Base-by-base conservation (phyloP, 2,113 vertebrate genomes). In the Erinaceus europaeus region DNA sequence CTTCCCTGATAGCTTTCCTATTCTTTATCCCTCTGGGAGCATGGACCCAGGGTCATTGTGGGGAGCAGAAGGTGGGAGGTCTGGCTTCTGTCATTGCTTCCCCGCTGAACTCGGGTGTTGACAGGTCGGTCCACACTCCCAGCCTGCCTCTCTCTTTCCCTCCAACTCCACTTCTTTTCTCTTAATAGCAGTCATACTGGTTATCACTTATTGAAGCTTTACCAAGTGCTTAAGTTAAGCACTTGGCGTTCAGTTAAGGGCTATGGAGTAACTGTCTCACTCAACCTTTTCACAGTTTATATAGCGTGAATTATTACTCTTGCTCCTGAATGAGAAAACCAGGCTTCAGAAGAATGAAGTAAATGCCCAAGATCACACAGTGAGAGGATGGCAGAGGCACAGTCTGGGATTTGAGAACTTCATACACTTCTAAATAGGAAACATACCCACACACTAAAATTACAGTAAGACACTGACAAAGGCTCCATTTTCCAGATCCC, bases 141-240 rank as follows among this genome's bases (percentile, higher is more conserved):
- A n/a, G n/a, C n/a, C n/a, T n/a, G n/a, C n/a, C n/a, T n/a, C n/a
- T n/a, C n/a, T n/a, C n/a, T n/a, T n/a, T n/a, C n/a, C n/a, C n/a
- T n/a, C n/a, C n/a, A n/a, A n/a, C n/a, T n/a, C n/a, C n/a, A n/a
- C n/a, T n/a, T n/a, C n/a, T n/a, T n/a, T n/a, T n/a, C n/a, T n/a
- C n/a, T n/a, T n/a, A n/a, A n/a, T 25, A 6, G 67, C 36, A 52
- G 14, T 27, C 27, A 62, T 4, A n/a, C 8, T 6, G 46, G 34
- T 36, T 36, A 25, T 23, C 5, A 29, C 13, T 48, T 72, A 17
- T 23, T 76, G 55, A 42, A 40, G 9, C 15, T 53, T 59, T 32
- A 13, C 27, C 57, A 4, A 1, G 2, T 9, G 14, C 8, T 25
- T 4, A 32, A 34, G n/a, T n/a, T n/a, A n/a, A n/a, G n/a, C n/a